A percentile compares a stretch with the other conserved stretches of the same genome.
These are phyloP conservation scores for Caranx ignobilis DNA, from an alignment of 2,113 vertebrate species.

Conservation along the genomic window DNA sequence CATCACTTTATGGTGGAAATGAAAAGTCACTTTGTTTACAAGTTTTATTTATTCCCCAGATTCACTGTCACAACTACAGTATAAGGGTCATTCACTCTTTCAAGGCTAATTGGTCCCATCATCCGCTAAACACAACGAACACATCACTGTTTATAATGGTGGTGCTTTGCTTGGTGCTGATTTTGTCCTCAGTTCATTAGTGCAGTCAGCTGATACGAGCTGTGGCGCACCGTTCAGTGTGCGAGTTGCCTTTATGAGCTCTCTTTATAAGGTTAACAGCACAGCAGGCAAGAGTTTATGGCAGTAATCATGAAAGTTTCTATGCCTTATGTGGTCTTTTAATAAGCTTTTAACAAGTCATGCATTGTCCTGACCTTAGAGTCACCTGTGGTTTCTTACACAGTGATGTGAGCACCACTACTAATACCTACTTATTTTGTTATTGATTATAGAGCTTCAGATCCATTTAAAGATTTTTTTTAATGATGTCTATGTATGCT, in stretches of 20 bases:
- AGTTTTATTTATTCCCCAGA: no score
- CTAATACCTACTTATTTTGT: neutral
- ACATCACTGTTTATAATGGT: neutral
- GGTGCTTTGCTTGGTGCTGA: neutral
- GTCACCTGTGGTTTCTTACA: neutral
- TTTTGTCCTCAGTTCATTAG: neutral
- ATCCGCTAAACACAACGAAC: neutral
- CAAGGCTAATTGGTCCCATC: neutral
- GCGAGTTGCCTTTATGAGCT: neutral
- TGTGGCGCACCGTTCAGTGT: neutral
- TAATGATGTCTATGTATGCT: neutral
- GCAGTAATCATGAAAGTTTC: neutral
- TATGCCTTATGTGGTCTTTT: neutral
- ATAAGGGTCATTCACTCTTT: no score
- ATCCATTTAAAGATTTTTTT: neutral
- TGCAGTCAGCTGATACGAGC: no score
- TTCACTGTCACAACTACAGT: neutral
- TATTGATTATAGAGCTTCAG: no score
- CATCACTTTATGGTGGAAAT: neutral
- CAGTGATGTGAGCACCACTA: neutral
- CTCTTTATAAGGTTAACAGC: neutral
- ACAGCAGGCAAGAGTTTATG: neutral
- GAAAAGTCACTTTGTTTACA: neutral
- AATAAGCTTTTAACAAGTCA: neutral
- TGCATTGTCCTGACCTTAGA: neutral